Evolutionary conservation across 2,888 invertebrate genomes (phyloP), one percentile per base, ranked within the genome.

Genomic region (Tortricodes alternella): DNA sequence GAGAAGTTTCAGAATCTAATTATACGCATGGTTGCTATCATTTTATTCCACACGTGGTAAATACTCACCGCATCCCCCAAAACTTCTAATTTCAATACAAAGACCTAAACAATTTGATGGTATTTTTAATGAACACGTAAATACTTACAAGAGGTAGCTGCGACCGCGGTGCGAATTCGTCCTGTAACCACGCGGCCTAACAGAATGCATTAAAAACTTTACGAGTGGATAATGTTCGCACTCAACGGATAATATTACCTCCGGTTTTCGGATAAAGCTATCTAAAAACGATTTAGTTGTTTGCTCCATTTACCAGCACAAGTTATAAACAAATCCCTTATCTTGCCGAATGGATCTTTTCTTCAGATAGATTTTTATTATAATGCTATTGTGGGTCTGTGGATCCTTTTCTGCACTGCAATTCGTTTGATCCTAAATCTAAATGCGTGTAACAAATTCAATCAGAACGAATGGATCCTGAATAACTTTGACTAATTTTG

Each of bases 221-320:
- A 66, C 35, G 62, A 65, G 68, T 61, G 68, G 65, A 70, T 72
- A 74, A 73, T 69, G 68, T 58, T 64, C 41, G 49, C 60, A 60
- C 61, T 65, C 66, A 67, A 66, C 63, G 67, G 70, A 71, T 73
- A 74, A 68, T 64, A 60, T 68, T 64, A 65, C 66, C 62, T 61
- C 56, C 18, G 16, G 38, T 44, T 39, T 21, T 11, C 29, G 41
- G 9, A 15, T 29, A 49, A 37, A 49, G 32, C 53, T 37, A 21
- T 38, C 39, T 44, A 46, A 62, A 63, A 62, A 58, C 51, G 58
- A 60, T 62, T 57, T 43, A 59, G 52, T 63, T 58, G 53, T 63
- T 62, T 64, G 58, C 62, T 55, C 63, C 61, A 60, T 63, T 68
- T 60, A 59, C 61, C 64, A 44, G 60, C 51, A 53, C 44, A 51